Conservation (phyloP, 2,797 vertebrate genomes). For the Clangula hyemalis region DNA sequence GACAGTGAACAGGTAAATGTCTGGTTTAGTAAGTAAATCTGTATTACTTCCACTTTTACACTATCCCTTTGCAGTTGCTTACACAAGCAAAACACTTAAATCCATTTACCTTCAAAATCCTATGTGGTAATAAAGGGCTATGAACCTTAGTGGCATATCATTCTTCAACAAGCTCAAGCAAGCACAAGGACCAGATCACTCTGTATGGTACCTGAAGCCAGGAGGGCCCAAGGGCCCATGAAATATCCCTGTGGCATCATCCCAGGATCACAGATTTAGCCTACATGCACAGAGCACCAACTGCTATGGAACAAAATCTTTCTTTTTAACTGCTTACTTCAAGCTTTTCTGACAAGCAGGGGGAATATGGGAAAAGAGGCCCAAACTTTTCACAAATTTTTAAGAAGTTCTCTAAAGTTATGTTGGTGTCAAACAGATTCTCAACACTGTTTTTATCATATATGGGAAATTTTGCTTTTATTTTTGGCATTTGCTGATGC, state of each 20-base stretch:
- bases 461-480: background rate
- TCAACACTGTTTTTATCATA: background rate
- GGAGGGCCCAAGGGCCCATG: rapidly evolving
- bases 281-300: background rate
- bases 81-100: background rate
- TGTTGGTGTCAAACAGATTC: background rate
- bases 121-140: background rate
- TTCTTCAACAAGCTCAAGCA: background rate
- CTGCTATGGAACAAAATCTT: rapidly evolving
- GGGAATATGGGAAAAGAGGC: rapidly evolving
- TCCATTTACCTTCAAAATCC: background rate
- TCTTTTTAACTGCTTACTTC: background rate
- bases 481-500: background rate
- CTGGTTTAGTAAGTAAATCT: background rate
- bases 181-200: background rate
- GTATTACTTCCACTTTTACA: background rate
- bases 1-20: background rate
- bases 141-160: background rate
- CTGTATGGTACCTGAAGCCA: background rate
- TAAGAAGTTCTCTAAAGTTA: background rate
- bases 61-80: background rate
- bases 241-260: background rate
- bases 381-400: background rate
- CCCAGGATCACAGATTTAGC: background rate
- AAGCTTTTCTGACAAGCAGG: background rate